Conservation (phyloP, 2,888 invertebrate species). For the Drosophila mulleri region DNA sequence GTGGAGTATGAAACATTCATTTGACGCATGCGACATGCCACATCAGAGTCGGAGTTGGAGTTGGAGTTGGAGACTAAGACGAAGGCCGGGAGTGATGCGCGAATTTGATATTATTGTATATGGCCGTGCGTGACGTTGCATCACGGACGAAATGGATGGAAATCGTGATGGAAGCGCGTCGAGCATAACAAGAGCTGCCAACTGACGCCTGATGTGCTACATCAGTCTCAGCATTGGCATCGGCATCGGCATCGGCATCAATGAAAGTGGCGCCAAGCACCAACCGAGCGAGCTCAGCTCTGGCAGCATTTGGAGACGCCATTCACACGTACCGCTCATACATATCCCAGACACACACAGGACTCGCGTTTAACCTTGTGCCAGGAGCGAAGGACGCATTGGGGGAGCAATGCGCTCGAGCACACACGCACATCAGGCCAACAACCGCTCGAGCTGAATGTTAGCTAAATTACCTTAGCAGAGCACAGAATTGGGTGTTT, state of each 20-base stretch:
- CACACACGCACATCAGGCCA: conserved; percentile 36
- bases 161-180: conserved; percentile 78
- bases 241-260: conserved; percentile 44
- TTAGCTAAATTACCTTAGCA: neutral
- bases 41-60: conserved; percentile 31
- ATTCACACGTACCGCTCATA: conserved; percentile 78
- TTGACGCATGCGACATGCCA: conserved; percentile 75
- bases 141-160: conserved; percentile 53
- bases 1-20: conserved; percentile 75
- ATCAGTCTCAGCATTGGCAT: conserved; percentile 40
- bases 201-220: conserved; percentile 39
- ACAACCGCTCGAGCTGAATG: conserved; percentile 14
- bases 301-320: conserved; percentile 64
- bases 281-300: neutral
- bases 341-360: conserved; percentile 32
- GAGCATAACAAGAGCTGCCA: conserved; percentile 65
- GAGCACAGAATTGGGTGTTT: neutral
- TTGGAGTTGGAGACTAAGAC: neutral
- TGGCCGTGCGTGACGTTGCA: conserved; percentile 83
- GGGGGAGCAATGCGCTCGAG: conserved; percentile 19
- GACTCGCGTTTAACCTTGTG: conserved; percentile 32
- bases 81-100: conserved; percentile 42
- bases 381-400: conserved; percentile 22
- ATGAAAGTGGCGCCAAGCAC: conserved; percentile 31
- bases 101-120: conserved; percentile 76